Evolutionary conservation across 2,113 vertebrate genomes (phyloP), one percentile per base, ranked within the genome.

Genomic region (Scolopax mira): DNA sequence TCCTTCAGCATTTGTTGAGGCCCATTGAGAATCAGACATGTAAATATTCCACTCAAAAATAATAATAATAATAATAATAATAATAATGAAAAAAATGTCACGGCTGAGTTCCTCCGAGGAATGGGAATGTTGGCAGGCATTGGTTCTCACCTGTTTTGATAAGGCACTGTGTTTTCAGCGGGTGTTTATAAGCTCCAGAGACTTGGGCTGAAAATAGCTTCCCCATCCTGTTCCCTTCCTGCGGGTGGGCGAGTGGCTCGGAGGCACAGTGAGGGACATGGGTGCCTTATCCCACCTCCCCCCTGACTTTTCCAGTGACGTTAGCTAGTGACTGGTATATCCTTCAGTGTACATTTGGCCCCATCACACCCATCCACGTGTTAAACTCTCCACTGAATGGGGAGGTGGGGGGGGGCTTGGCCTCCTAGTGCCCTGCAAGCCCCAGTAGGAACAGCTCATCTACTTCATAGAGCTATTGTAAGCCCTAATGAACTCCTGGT

Each of bases 371-470:
- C 72, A 18, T 48, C 18, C 37, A 5, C 0, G 2, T 6, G 3
- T 27, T 31, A 21, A 79, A 66, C 24, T 67, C 27, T 41, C 14
- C 1, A 0, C 0, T 17, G 24, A n/a, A 10, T 0, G 6, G 25
- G 39, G 51, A 5, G 48, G 80, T 74, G 31, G 39, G 33, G 6
- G 25, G 39, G 51, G 6, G 48, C 84, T 74, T n/a, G 39, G 33
- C 33, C 18, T 60, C 28, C 37, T 16, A 35, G 30, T 7, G 1
- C 54, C 41, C 17, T 25, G 1, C 0, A 1, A 85, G 57, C 66
- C 75, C 48, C 17, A 5, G 31, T 6, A 33, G 16, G 17, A 62
- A 21, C 57, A 82, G 18, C 52, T 79, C 11, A 0, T 27, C 64
- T 84, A 3, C 65, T 61, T 73, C 2, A 3, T 6, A 58, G 75